These are phyloP conservation scores for Psococerastis gibbosa DNA, from an alignment of 2,888 invertebrate species.

Conservation along the genomic window DNA sequence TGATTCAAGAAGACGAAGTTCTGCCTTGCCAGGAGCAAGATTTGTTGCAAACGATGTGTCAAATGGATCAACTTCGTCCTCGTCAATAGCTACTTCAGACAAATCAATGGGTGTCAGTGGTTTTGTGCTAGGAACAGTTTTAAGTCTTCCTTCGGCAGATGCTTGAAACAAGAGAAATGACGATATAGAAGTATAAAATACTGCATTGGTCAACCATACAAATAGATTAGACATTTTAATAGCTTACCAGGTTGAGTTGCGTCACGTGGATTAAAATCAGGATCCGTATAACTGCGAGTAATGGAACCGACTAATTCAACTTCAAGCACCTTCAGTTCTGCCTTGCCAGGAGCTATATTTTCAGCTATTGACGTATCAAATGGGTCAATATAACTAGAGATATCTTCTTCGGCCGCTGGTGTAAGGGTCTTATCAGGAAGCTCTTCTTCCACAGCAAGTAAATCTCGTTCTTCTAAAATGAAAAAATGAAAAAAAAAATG, in stretches of 20 bases:
- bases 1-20: slow-evolving; percentile 56
- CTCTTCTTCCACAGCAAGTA: slow-evolving; percentile 33
- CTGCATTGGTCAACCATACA: too few species aligned
- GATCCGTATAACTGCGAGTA: slow-evolving; percentile 18
- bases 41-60: slow-evolving; percentile 63
- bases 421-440: slow-evolving; percentile 53
- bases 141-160: slow-evolving; percentile 18
- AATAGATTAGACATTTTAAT: too few species aligned
- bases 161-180: too few species aligned
- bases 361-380: slow-evolving; percentile 72
- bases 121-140: slow-evolving; percentile 23
- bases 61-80: slow-evolving; percentile 50
- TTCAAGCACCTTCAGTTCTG: slow-evolving; percentile 57
- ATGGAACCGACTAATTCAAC: slow-evolving; percentile 37
- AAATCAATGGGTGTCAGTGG: slow-evolving; percentile 25
- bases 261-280: slow-evolving; percentile 19
- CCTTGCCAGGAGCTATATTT: slow-evolving; percentile 55
- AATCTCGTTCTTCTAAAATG: slow-evolving; percentile 14
- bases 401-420: slow-evolving; percentile 29
- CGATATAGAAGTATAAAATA: too few species aligned
- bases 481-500: too few species aligned
- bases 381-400: slow-evolving; percentile 40
- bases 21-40: slow-evolving; percentile 55
- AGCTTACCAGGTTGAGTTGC: slow-evolving; percentile 9
- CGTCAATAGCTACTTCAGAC: slow-evolving; percentile 22